These are phyloP conservation scores for Zaprionus africanus DNA, from an alignment of 1,140 invertebrate species.

Conservation along the genomic window DNA sequence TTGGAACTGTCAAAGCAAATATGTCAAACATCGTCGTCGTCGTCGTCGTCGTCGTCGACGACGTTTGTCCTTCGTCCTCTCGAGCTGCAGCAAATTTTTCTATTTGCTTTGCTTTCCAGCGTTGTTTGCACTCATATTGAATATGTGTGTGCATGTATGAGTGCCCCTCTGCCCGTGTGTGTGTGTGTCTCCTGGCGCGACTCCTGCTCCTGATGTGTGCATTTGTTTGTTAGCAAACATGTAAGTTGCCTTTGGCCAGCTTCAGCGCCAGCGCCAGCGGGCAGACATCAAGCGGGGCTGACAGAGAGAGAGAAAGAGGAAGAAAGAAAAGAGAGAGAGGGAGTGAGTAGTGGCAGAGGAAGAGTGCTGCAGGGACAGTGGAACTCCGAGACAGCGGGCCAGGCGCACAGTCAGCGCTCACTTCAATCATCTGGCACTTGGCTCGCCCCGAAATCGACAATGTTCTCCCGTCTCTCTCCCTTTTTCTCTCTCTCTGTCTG, in stretches of 20 bases:
- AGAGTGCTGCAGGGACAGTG: background rate
- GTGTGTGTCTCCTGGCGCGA: slow-evolving; percentile 49
- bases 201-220: slow-evolving; percentile 58
- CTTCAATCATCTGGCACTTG: slow-evolving; percentile 78
- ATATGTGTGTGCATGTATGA: slow-evolving; percentile 24
- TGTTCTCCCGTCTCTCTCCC: slow-evolving; percentile 5
- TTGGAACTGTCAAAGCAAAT: slow-evolving; percentile 82
- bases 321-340: background rate
- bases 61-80: slow-evolving; percentile 17
- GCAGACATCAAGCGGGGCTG: slow-evolving; percentile 8
- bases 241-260: slow-evolving; percentile 80
- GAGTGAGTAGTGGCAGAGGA: background rate
- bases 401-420: slow-evolving; percentile 47
- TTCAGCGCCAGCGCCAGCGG: slow-evolving; percentile 28
- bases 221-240: slow-evolving; percentile 83
- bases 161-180: slow-evolving; percentile 16
- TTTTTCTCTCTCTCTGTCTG: slow-evolving; percentile 27
- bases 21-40: slow-evolving; percentile 77
- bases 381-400: background rate
- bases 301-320: background rate
- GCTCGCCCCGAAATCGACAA: slow-evolving; percentile 55
- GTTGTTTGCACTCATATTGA: slow-evolving; percentile 72
- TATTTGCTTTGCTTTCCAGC: slow-evolving; percentile 80
- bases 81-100: slow-evolving; percentile 73
- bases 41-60: slow-evolving; percentile 45